Evolutionary conservation across 2,113 vertebrate species (phyloP).

Genomic region (Trematomus loennbergii): DNA sequence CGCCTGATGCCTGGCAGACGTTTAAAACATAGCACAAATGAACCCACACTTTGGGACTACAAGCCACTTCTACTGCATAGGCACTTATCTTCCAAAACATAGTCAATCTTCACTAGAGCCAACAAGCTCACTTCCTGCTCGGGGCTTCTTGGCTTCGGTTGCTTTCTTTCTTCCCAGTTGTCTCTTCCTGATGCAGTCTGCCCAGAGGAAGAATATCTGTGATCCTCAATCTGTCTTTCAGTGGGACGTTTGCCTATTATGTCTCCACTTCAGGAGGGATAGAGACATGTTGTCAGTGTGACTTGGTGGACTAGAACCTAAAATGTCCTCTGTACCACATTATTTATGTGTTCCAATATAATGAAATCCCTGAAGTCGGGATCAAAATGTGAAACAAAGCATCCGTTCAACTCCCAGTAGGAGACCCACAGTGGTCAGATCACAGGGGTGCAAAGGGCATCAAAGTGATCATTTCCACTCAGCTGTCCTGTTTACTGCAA

Average conservation of each 20-base stretch:
- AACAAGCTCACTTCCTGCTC: constrained; percentile 61
- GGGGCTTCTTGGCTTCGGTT: constrained; percentile 65
- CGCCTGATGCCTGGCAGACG: constrained; percentile 10
- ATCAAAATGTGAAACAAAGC: background rate
- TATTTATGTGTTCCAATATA: constrained; percentile 3
- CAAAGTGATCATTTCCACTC: constrained; percentile 48
- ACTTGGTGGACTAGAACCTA: too few species aligned
- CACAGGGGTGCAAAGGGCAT: constrained; percentile 9
- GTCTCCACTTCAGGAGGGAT: constrained; percentile 23
- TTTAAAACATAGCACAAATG: background rate
- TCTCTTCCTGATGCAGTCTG: constrained; percentile 44
- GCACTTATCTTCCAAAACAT: constrained; percentile 61
- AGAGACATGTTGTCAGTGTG: background rate
- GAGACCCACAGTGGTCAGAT: background rate
- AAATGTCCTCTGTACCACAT: too few species aligned
- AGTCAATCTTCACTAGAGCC: constrained; percentile 41
- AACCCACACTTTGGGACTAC: constrained; percentile 22
- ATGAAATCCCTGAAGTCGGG: background rate
- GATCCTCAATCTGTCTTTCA: constrained; percentile 58
- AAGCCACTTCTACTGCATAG: constrained; percentile 20
- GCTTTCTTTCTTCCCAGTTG: constrained; percentile 56
- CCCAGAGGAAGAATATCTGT: constrained; percentile 57
- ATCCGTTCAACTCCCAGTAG: background rate
- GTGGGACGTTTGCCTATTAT: constrained; percentile 39
- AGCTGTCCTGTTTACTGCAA: constrained; percentile 51